Evolutionary conservation across 2,113 vertebrate species (phyloP), one percentile per base, ranked within the genome.

Genomic region (Tenrec ecaudatus): DNA sequence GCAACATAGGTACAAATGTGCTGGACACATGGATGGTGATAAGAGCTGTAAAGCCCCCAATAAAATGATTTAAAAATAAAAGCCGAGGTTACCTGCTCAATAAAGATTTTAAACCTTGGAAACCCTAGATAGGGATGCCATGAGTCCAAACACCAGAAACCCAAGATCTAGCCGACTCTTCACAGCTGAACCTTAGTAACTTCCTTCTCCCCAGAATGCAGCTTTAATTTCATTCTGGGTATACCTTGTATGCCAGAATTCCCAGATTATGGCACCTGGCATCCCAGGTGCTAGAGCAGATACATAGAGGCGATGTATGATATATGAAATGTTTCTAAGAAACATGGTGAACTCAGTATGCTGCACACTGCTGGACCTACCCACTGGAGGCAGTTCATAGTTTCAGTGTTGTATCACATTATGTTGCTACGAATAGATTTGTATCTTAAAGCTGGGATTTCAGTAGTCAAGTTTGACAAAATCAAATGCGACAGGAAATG

Each of bases 401-500:
- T 36, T 83, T 82, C 23, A 31, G 69, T 38, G 33, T 73, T 0
- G 38, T 57, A 57, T 69, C n/a, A 10, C 62, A 23, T 71, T 17
- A 47, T 17, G 1, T 23, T 57, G 38, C 29, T 66, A 66, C 27
- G 23, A 33, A 16, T 40, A 25, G 81, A n/a, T 87, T 0, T n/a
- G 3, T 9, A 60, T 38, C 20, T 82, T 71, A 88, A 87, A 94
- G 88, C n/a, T 77, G 23, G 33, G 27, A 58, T 90, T 90, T 89
- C 84, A 79, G 57, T 14, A 14, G 53, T 60, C 31, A 73, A 85
- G 4, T 38, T 25, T 43, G 94, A 27, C 53, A 86, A 94, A 90
- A 88, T 19, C 33, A 58, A 85, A 1, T 36, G 69, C n/a, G 33
- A 92, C 60, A 93, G 86, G 88, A 95, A 92, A 88, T 77, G 17